A percentile compares a stretch with the other conserved stretches of the same genome.
Evolutionary conservation across 2,113 vertebrate genomes (phyloP).

Genomic region (Oncorhynchus masou): DNA sequence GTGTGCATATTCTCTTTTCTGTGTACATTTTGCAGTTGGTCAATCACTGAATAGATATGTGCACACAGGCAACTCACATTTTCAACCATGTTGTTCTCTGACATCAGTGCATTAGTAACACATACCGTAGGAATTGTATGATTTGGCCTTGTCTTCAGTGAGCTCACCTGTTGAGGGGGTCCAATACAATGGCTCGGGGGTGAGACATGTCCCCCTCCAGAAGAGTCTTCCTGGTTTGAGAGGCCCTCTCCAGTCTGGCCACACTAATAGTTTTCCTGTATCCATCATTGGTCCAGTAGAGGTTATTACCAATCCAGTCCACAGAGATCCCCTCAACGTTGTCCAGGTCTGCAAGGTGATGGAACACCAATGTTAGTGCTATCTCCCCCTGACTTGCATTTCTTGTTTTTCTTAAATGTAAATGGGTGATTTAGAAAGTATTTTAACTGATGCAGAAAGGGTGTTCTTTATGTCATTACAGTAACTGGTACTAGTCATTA

Average conservation of each 20-base stretch:
- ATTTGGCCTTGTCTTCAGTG: neutral
- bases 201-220: constrained; percentile 97
- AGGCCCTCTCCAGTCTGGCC: constrained; percentile 89
- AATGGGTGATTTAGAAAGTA: neutral
- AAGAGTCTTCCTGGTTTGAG: constrained; percentile 90
- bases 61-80: too few relatives aligned
- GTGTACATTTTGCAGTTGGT: neutral
- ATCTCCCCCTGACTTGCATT: neutral
- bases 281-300: constrained; percentile 99
- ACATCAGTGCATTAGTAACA: neutral
- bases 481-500: neutral
- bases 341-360: constrained; percentile 82
- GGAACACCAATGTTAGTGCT: neutral
- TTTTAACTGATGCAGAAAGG: neutral
- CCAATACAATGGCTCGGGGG: constrained; percentile 93
- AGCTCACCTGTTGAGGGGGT: constrained; percentile 89
- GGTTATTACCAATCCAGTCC: constrained; percentile 97
- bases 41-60: neutral
- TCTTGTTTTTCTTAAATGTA: neutral
- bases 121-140: neutral
- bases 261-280: constrained; percentile 94
- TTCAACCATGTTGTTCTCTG: too few relatives aligned
- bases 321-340: constrained; percentile 98
- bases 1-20: neutral
- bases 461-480: too few relatives aligned